These are phyloP conservation scores for Nematolebias whitei DNA, from an alignment of 2,113 vertebrate species.

Conservation along the genomic window DNA sequence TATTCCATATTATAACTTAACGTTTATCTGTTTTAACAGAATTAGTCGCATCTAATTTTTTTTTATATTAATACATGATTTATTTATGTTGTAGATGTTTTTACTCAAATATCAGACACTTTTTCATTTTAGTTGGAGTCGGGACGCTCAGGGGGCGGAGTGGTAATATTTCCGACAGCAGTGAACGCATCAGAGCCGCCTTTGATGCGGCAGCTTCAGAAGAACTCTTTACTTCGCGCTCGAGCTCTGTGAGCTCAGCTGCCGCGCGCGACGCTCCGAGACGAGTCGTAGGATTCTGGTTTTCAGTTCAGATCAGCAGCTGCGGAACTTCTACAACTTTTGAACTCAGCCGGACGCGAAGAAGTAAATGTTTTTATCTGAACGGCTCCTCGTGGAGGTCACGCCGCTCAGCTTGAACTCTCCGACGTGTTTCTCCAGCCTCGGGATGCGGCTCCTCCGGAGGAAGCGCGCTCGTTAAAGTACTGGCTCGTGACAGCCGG, in stretches of 20 bases:
- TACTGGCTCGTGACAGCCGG: conserved; percentile 51
- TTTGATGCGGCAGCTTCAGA: conserved; percentile 37
- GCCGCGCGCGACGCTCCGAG: neutral
- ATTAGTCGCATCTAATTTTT: too few species aligned
- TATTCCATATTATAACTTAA: too few species aligned
- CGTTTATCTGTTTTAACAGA: too few species aligned
- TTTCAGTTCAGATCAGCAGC: neutral
- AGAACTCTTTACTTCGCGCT: conserved; percentile 48
- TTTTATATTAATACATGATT: too few species aligned
- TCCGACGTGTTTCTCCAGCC: neutral
- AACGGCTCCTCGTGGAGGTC: conserved; percentile 5
- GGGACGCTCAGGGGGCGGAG: too few species aligned
- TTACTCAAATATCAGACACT: too few species aligned
- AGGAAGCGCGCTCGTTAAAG: conserved; percentile 39
- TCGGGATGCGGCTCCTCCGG: conserved; percentile 13
- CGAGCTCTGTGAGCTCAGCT: conserved; percentile 31
- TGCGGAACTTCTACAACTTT: conserved; percentile 14
- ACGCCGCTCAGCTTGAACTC: neutral
- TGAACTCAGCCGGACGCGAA: conserved; percentile 22
- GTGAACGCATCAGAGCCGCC: conserved; percentile 48
- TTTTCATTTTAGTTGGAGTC: too few species aligned
- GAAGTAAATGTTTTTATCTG: conserved; percentile 23
- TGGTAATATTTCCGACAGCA: conserved; percentile 27
- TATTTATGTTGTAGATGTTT: too few species aligned
- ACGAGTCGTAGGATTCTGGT: neutral